Evolutionary conservation across 1,140 invertebrate species (phyloP).

Genomic region (Metaphire vulgaris): DNA sequence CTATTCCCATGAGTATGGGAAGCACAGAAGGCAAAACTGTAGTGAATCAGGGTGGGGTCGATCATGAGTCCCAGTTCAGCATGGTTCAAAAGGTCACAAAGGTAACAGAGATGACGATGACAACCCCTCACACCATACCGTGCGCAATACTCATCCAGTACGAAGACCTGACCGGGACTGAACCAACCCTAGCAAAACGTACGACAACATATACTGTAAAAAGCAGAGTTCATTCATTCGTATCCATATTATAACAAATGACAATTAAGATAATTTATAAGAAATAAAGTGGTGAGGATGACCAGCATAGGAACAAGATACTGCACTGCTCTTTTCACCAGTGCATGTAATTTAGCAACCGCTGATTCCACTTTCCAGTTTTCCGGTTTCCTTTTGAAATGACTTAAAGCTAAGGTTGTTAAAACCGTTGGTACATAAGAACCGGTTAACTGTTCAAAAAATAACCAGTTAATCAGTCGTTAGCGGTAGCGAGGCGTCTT

Average conservation of each 20-base stretch:
- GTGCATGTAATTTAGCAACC: too few species aligned
- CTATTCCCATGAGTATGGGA: conserved; percentile 96
- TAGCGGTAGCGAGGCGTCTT: too few species aligned
- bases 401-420: too few species aligned
- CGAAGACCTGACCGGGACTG: conserved; percentile 95
- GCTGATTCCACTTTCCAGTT: too few species aligned
- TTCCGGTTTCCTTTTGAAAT: too few species aligned
- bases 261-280: too few species aligned
- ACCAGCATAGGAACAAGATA: too few species aligned
- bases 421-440: too few species aligned
- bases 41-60: conserved; percentile 96
- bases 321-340: too few species aligned
- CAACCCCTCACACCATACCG: conserved; percentile 94
- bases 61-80: conserved; percentile 80
- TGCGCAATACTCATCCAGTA: conserved; percentile 96
- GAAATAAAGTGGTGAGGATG: too few species aligned
- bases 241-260: not conserved
- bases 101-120: conserved; percentile 89
- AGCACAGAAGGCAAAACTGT: conserved; percentile 96
- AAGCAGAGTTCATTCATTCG: not conserved
- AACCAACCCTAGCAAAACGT: conserved; percentile 79
- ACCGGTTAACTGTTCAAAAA: too few species aligned
- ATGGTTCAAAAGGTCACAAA: conserved; percentile 89
- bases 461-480: too few species aligned
- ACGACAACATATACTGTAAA: not conserved